Evolutionary conservation across 2,797 vertebrate species (phyloP), one percentile per base, ranked within the genome.

Genomic region (Urocyon cinereoargenteus): DNA sequence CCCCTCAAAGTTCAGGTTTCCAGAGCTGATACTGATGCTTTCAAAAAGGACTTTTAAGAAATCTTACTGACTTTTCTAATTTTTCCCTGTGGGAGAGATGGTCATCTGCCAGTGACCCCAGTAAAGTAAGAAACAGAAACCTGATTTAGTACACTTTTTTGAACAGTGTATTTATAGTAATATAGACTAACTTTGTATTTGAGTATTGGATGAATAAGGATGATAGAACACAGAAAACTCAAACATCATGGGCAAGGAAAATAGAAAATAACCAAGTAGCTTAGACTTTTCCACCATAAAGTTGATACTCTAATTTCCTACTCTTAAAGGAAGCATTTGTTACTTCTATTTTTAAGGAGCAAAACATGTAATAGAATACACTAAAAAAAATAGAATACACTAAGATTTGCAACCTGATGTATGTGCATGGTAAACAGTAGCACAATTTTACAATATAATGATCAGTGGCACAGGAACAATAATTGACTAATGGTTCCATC

Each of bases 401-500:
- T 86, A 53, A 18, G 12, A 82, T 36, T 85, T 12, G 14, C 49
- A 62, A 6, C 11, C 9, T 66, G 16, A 83, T 86, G 12, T 90
- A 89, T 96, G 95, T 97, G 31, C 86, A 77, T 84, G 34, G 24
- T 55, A 94, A 96, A 92, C 14, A 68, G 12, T 72, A 89, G 21
- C 70, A 86, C 95, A 77, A 70, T 91, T 96, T 97, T 10, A 72
- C 31, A 73, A 40, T 49, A 88, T 62, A 73, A 85, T 85, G 61
- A 95, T 92, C 84, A 96, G 49, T 3, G 96, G 28, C 18, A 96
- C 11, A 81, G 70, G 90, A 96, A 92, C 3, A 96, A 68, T 97
- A 93, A 95, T 95, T 96, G 57, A 36, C 19, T 95, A 97, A 86
- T 91, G 31, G 5, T 24, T 98, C 26, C 83, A 85, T 97, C 57